Base-by-base conservation (phyloP, 2,113 vertebrate species). In the Chaetodon auriga region DNA sequence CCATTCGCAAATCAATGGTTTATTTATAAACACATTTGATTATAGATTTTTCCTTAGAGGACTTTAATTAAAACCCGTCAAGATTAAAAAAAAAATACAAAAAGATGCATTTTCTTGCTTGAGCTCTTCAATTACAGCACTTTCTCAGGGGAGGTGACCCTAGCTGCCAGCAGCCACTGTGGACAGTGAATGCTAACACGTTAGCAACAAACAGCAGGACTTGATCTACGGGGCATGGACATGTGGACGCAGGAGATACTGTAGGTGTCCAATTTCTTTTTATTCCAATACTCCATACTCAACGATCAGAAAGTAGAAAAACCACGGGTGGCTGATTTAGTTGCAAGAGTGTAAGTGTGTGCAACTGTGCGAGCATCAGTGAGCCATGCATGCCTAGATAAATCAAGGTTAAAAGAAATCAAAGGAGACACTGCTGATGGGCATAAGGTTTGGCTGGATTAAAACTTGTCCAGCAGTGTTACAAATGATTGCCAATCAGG, bases 401-500 rank as follows among this genome's bases (percentile, higher is more conserved):
- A 82, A 91, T 82, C 72, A 90, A 90, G 88, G 92, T 89, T 81
- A 88, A 79, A 30, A 86, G 62, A 78, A 90, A 89, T 90, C 77
- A 90, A 87, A 86, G 75, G 62, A 86, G 81, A 83, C 77, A 55
- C 69, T 46, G 63, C 48, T 78, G 86, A 88, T 73, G 83, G 84
- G 51, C 86, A 85, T 53, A 41, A 71, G 83, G 81, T 83, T 70
- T 38, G 74, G 21, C 64, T 80, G 89, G 89, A 87, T 90, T 92
- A 83, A 89, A 88, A 92, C 65, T 38, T 81, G 90, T 89, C 89
- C 90, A 80, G 87, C 81, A 62, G 79, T 63, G 87, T 85, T 70
- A 83, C 88, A 89, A 90, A 90, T 84, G 80, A 91, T 89, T 92
- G 85, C 91, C 88, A 91, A 91, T 94, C 93, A 94, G 86, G 73